Evolutionary conservation across 2,797 vertebrate species (phyloP).

Genomic region (Benthosema pterotum): DNA sequence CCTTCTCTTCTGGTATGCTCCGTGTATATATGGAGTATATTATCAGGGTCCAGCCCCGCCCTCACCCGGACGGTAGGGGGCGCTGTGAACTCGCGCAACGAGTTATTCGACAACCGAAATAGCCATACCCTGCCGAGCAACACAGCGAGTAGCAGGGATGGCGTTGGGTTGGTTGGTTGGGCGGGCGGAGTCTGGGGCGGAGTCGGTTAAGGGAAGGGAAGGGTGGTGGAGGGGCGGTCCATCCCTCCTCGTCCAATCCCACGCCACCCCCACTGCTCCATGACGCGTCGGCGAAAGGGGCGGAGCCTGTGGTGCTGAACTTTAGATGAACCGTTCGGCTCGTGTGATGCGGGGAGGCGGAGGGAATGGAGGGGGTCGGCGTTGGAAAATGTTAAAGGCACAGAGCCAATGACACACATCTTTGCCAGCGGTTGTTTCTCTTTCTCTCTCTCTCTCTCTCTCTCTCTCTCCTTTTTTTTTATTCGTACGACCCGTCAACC

Average conservation of each 20-base stretch:
- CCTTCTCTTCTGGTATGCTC: neutral
- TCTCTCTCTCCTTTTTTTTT: constrained; percentile 36
- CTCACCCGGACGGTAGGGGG: no score
- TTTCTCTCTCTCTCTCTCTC: constrained; percentile 55
- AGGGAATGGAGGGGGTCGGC: constrained; percentile 21
- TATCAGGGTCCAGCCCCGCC: neutral
- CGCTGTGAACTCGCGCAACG: constrained; percentile 42
- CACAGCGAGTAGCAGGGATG: no score
- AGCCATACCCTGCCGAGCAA: neutral
- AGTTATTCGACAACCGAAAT: neutral
- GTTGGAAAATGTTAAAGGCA: constrained; percentile 57
- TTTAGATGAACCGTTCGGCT: constrained; percentile 70
- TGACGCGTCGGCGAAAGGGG: constrained; percentile 57
- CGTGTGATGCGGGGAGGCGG: constrained; percentile 20
- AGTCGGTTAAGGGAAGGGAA: no score
- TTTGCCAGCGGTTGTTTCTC: constrained; percentile 56
- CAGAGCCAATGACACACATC: constrained; percentile 43
- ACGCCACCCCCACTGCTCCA: constrained; percentile 2
- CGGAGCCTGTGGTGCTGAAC: constrained; percentile 61
- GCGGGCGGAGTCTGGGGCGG: neutral
- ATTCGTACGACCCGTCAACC: neutral
- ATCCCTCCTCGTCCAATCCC: no score
- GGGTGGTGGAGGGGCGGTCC: no score
- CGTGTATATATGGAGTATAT: neutral
- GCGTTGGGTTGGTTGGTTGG: neutral